Base-by-base conservation (phyloP, 2,797 vertebrate species). In the Naso thynnoides region DNA sequence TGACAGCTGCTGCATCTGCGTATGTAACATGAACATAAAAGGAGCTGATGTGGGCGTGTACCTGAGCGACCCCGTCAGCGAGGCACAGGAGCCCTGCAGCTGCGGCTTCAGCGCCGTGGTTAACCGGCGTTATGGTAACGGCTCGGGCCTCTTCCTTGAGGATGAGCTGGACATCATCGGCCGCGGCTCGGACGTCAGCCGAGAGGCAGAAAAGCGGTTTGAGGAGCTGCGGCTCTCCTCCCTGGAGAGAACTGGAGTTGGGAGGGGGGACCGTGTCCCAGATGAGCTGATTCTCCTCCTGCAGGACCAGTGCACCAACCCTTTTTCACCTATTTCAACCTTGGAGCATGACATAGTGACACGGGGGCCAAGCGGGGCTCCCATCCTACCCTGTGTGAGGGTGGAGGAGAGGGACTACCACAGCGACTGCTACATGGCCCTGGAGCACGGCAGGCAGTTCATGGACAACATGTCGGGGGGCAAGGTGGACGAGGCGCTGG, bases 381-480 rank as follows among this genome's bases (percentile, higher is more conserved):
- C 89, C 33, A 91, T 87, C 67, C 89, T 90, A 0, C 85, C 88
- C 53, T 94, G 93, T 88, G 93, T 96, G 64, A 95, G 97, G 15
- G 96, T 98, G 59, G 98, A 99, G 88, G 98, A 99, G 87, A 92
- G 95, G 79, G 98, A 99, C 92, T 98, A 93, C 94, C 95, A 95
- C 92, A 97, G 95, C 72, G 98, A 99, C 93, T 99, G 98, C 93
- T 98, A 97, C 92, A 94, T 98, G 91, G 98, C 98, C 5, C 94
- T 99, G 92, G 98, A 99, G 88, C 97, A 98, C 19, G 98, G 98
- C 44, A 95, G 97, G 73, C 97, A 99, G 90, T 99, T 99, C 91
- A 99, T 99, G 98, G 98, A 99, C 94, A 99, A 99, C 93, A 99
- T 99, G 98, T 98, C 98, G 2, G 98, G 98, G 41, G 97, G 97